Percentiles rank a stretch among this genome's conserved stretches.
Conservation (phyloP, 2,113 vertebrate genomes). For the Triplophysa rosa region DNA sequence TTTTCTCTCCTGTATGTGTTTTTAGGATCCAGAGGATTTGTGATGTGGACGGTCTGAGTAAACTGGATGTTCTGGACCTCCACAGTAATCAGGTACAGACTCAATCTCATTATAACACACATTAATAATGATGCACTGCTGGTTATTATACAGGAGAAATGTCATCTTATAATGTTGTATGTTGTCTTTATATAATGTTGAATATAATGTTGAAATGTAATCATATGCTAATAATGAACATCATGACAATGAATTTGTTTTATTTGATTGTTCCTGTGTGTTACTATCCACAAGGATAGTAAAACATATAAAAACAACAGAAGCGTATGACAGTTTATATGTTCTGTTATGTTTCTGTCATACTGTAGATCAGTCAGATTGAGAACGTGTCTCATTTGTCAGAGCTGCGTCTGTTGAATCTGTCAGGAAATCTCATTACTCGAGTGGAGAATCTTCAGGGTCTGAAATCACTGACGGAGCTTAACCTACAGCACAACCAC, state of each 20-base stretch:
- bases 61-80: slow-evolving; percentile 90
- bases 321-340: no score
- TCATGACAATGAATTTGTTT: no score
- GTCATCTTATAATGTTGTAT: no score
- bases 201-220: no score
- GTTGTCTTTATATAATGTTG: no score
- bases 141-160: no score
- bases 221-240: no score
- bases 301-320: no score
- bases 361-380: slow-evolving; percentile 83
- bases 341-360: slow-evolving; percentile 26
- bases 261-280: no score
- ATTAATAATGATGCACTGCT: no score
- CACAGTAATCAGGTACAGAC: slow-evolving; percentile 92
- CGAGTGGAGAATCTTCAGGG: slow-evolving; percentile 84
- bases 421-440: slow-evolving; percentile 86
- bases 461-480: slow-evolving; percentile 84
- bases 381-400: slow-evolving; percentile 85
- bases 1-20: slow-evolving; percentile 46
- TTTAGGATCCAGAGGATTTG: slow-evolving; percentile 87
- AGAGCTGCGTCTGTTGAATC: slow-evolving; percentile 86
- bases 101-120: not conserved
- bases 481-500: slow-evolving; percentile 87
- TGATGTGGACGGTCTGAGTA: slow-evolving; percentile 81
- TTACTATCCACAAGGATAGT: no score